Evolutionary conservation across 2,888 invertebrate genomes (phyloP).

Genomic region (Aleiodes testaceus): DNA sequence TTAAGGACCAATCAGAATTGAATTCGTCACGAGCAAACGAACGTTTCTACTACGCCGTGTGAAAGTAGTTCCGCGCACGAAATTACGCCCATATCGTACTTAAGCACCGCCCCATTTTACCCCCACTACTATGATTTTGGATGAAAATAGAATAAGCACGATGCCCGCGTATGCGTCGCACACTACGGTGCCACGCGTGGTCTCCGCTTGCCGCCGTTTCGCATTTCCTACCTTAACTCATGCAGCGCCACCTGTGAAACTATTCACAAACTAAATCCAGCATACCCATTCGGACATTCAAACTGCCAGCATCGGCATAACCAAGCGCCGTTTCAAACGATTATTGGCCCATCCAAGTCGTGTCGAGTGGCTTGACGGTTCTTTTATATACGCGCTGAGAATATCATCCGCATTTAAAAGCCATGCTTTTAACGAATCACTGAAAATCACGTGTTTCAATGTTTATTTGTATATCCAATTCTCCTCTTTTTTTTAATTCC

Average conservation of each 20-base stretch:
- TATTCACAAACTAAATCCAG: slow-evolving; percentile 69
- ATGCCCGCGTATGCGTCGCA: slow-evolving; percentile 41
- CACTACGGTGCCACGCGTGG: slow-evolving; percentile 42
- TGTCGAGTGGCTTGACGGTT: slow-evolving; percentile 43
- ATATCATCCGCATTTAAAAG: slow-evolving; percentile 15
- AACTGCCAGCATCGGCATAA: slow-evolving; percentile 74
- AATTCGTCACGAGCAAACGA: slow-evolving; percentile 76
- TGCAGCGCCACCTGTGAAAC: slow-evolving; percentile 74
- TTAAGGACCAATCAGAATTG: slow-evolving; percentile 77
- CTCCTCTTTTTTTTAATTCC: not conserved
- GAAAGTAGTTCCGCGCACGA: slow-evolving; percentile 67
- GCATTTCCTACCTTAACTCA: slow-evolving; percentile 18
- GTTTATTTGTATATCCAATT: slow-evolving; percentile 20
- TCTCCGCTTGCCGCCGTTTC: slow-evolving; percentile 49
- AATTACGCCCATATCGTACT: slow-evolving; percentile 68
- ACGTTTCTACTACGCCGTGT: slow-evolving; percentile 67
- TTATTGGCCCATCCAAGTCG: slow-evolving; percentile 52
- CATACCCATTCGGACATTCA: slow-evolving; percentile 76
- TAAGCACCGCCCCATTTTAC: slow-evolving; percentile 64
- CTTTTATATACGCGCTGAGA: slow-evolving; percentile 29
- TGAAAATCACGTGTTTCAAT: slow-evolving; percentile 11
- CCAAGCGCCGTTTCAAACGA: slow-evolving; percentile 51
- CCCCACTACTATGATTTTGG: slow-evolving; percentile 53
- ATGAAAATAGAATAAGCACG: not conserved
- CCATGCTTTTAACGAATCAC: slow-evolving; percentile 1